Conservation (phyloP, 2,888 invertebrate species). For the Xanthia togata region DNA sequence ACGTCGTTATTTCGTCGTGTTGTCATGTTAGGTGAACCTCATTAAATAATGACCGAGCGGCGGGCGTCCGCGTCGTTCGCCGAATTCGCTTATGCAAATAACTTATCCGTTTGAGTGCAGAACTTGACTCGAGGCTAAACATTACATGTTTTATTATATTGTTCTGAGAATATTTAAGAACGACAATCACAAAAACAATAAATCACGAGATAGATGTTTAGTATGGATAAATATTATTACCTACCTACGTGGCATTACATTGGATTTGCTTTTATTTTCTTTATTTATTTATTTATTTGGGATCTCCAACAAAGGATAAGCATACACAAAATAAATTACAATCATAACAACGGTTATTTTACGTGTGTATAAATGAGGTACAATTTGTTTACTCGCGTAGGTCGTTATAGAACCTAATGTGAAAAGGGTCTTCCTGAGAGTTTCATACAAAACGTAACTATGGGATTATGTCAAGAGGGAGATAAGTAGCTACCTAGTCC, state of each 20-base stretch:
- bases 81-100: constrained; percentile 82
- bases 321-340: no score
- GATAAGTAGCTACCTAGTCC: neutral
- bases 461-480: neutral
- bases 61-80: constrained; percentile 67
- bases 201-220: constrained; percentile 66
- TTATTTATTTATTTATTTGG: no score
- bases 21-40: constrained; percentile 76
- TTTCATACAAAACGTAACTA: neutral
- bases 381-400: no score
- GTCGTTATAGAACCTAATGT: neutral
- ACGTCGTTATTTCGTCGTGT: constrained; percentile 72
- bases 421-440: neutral
- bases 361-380: no score
- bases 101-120: constrained; percentile 71
- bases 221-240: constrained; percentile 27
- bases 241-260: neutral
- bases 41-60: constrained; percentile 79
- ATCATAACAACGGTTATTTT: no score
- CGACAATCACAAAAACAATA: constrained; percentile 69
- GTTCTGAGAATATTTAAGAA: constrained; percentile 74
- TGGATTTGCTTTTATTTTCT: constrained; percentile 4
- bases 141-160: constrained; percentile 72
- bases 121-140: constrained; percentile 74
- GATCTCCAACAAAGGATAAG: no score